phyloP scores from a whole-genome alignment of 2,797 vertebrate genomes.

The Parauchenoglanis punctatus region DNA sequence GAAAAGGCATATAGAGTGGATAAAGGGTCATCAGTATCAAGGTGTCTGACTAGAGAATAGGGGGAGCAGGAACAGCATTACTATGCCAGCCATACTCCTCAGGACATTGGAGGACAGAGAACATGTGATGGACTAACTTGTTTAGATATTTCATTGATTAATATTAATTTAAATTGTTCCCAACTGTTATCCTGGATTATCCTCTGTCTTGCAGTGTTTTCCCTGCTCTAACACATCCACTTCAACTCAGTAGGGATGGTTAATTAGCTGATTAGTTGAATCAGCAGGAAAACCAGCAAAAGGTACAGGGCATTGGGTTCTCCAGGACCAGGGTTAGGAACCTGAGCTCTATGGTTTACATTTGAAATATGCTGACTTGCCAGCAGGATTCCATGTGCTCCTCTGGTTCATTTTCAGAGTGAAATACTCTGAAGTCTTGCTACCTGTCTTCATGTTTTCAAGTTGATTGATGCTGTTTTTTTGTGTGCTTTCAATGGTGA shows the following conservation, averaged over 20 bases:
- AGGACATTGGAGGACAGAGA: neutral
- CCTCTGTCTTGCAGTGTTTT: neutral
- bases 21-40: neutral
- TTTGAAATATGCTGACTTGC: constrained; percentile 18
- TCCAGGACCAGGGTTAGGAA: neutral
- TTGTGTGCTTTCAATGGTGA: neutral
- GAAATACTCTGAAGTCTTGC: neutral
- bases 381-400: neutral
- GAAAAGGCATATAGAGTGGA: neutral
- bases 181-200: neutral
- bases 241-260: neutral
- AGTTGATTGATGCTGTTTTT: neutral
- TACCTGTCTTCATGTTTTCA: neutral
- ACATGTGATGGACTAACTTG: neutral
- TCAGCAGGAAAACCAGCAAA: neutral
- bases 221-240: neutral
- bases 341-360: constrained; percentile 4
- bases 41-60: neutral
- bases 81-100: neutral
- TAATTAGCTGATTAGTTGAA: neutral
- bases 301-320: neutral
- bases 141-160: neutral
- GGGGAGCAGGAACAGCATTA: neutral
- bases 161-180: neutral
- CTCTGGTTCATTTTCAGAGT: neutral